Evolutionary conservation across 1,140 invertebrate genomes (phyloP), one percentile per base, ranked within the genome.

Genomic region (Tetramorium simillimum): DNA sequence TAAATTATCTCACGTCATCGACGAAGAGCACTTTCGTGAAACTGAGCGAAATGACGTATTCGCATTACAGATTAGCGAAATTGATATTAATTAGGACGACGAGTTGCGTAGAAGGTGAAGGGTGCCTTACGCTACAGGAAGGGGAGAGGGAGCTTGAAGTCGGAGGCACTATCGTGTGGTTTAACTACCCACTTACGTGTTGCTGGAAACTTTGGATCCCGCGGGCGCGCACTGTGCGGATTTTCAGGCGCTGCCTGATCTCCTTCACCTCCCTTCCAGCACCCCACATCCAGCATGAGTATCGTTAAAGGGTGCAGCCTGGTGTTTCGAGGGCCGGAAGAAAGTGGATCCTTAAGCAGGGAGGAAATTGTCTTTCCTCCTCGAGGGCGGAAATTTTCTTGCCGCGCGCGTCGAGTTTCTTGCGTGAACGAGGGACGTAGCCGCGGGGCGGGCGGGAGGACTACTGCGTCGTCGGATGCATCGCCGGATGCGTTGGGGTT

Each of bases 181-280:
- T 91, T 91, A 90, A 88, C 84, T 91, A 90, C 67, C 73, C 77
- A 84, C 77, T 90, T 91, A 78, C 89, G 56, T 90, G 86, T 88
- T 88, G 58, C 58, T 62, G 24, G 90, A 90, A 90, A 90, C 88
- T 90, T 90, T 49, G 56, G 69, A 77, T 88, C 89, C 86, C 86
- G 81, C 75, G 85, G 72, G 85, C 63, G 85, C 40, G 81, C 53
- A 82, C 77, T 28, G 85, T 21, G 56, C 58, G 75, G 85, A 82
- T 90, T 90, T 89, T 75, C 86, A 5, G 40, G 40, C 53, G 58
- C 77, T 62, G 69, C 77, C 65, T n/a, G n/a, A 70, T 90, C 89
- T 86, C n/a, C 70, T 33, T 21, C 24, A 14, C 24, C 43, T 9
- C 46, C 43, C 46, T 14, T 56, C 51, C 56, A 24, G n/a, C n/a